phyloP scores from a whole-genome alignment of 2,888 invertebrate species.

The Sericinus montela region DNA sequence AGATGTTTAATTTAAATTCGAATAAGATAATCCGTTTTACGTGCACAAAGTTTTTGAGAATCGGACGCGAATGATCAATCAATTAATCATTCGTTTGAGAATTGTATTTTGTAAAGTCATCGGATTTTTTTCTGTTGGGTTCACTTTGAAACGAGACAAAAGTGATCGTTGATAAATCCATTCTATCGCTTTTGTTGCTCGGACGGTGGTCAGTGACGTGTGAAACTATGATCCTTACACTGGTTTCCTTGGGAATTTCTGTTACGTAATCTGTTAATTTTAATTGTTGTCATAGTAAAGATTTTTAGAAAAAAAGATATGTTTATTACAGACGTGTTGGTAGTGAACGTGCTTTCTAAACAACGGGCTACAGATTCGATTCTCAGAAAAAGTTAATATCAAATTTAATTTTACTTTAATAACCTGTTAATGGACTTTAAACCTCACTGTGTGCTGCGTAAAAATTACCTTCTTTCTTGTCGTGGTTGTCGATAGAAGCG shows the following conservation, averaged over 20 bases:
- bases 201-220: slow-evolving; percentile 36
- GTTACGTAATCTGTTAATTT: too few relatives aligned
- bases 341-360: too few relatives aligned
- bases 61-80: slow-evolving; percentile 34
- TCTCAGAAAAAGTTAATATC: too few relatives aligned
- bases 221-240: slow-evolving; percentile 35
- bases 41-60: background rate
- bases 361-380: too few relatives aligned
- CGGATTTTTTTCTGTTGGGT: slow-evolving; percentile 4
- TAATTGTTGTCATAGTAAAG: too few relatives aligned
- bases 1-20: slow-evolving; percentile 21
- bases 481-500: too few relatives aligned
- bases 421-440: too few relatives aligned
- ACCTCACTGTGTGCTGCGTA: too few relatives aligned
- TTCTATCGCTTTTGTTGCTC: slow-evolving; percentile 21
- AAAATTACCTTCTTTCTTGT: too few relatives aligned
- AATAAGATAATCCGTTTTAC: slow-evolving; percentile 24
- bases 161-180: slow-evolving; percentile 20
- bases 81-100: slow-evolving; percentile 42
- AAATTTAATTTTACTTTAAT: too few relatives aligned
- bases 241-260: slow-evolving; percentile 47
- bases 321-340: too few relatives aligned
- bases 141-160: slow-evolving; percentile 13
- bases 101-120: slow-evolving; percentile 19
- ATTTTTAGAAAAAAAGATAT: too few relatives aligned